Conservation (phyloP, 2,113 vertebrate genomes). For the Potamarius usumacintae region DNA sequence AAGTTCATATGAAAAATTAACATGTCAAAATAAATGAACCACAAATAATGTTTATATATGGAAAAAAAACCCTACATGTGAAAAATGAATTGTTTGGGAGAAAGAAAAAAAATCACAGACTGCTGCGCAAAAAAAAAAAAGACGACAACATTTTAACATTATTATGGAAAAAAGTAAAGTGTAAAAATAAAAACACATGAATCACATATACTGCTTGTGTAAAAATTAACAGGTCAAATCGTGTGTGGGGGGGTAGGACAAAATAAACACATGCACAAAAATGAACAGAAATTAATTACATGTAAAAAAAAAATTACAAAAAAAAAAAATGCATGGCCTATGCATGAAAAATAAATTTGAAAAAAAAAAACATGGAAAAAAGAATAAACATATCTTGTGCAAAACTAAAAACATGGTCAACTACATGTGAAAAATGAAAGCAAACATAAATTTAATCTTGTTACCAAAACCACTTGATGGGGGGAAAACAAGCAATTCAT, state of each 20-base stretch:
- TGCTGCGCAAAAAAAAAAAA: not conserved
- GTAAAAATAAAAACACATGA: not conserved
- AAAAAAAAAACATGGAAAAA: not conserved
- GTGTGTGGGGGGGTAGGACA: not conserved
- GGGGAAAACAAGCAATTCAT: not conserved
- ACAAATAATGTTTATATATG: not conserved
- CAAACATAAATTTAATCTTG: not conserved
- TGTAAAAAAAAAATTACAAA: not conserved
- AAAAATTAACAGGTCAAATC: not conserved
- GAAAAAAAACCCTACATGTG: no score
- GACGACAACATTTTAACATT: not conserved
- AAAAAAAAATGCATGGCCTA: not conserved
- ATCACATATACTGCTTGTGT: not conserved
- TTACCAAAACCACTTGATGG: not conserved
- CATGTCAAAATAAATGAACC: not conserved
- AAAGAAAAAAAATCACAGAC: not conserved
- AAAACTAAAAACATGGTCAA: no score
- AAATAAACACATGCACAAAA: not conserved
- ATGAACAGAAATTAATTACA: not conserved
- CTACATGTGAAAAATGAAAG: not conserved
- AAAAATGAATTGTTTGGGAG: not conserved
- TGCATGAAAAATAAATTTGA: not conserved
- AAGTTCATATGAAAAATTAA: not conserved
- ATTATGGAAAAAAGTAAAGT: not conserved
- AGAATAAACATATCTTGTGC: no score